Evolutionary conservation across 2,797 vertebrate genomes (phyloP), one percentile per base, ranked within the genome.

Genomic region (Pempheris klunzingeri): DNA sequence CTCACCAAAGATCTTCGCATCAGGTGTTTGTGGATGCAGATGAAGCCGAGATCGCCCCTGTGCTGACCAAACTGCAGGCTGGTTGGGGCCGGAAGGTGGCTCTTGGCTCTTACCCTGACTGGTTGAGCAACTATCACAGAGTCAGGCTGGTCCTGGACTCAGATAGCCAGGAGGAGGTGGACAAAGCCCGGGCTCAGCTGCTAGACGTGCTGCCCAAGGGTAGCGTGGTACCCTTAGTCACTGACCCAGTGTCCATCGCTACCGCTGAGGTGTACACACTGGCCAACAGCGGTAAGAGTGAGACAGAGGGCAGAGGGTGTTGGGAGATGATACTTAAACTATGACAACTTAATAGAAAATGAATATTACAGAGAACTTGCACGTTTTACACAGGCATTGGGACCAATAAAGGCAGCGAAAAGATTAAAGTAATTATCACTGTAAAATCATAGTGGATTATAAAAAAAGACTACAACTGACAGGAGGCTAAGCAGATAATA

Each of bases 91-190:
- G 68, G 3, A 92, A 75, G 0, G 95, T 98, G 34, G 87, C 93
- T 26, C 78, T 99, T 2, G 98, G 98, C 1, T 99, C 98, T 11
- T 99, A 99, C 86, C 98, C 98, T 0, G 96, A 98, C 90, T 99
- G 98, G 97, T 73, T 93, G 67, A 98, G 94, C 69, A 99, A 99
- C 90, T 99, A 99, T 79, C 96, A 97, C 82, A 93, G 94, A 0
- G 98, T 99, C 77, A 95, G 95, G 83, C 94, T 99, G 88, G 96
- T 96, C 1, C 88, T 99, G 90, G 98, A 99, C 85, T 96, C 97
- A 0, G 91, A 97, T 57, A 96, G 96, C 0, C 91, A 94, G 47
- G 89, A 85, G 17, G 90, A 95, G 5, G 90, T 98, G 88, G 96
- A 97, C 65, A 93, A 92, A 59, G 96, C 96, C 0, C 71, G 89